Percentiles rank a stretch among this genome's conserved stretches.
phyloP scores from a whole-genome alignment of 2,113 vertebrate genomes.

The Megalops atlanticus region DNA sequence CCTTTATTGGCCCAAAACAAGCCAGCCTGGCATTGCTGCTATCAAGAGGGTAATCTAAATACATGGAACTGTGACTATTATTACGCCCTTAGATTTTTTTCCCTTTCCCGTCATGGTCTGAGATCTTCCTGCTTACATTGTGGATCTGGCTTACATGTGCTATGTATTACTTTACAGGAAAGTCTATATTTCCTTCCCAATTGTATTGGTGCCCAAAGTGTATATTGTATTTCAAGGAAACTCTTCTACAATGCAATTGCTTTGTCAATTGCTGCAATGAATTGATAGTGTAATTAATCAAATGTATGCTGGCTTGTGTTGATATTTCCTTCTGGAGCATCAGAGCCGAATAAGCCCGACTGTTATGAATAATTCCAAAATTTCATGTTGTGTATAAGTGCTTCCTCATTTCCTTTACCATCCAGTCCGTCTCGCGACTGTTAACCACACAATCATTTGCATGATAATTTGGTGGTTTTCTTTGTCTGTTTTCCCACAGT shows the following conservation, averaged over 20 bases:
- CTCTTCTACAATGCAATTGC: constrained; percentile 25
- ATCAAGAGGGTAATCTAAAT: constrained; percentile 46
- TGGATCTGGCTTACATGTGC: constrained; percentile 44
- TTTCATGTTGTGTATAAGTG: background rate
- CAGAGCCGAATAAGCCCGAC: background rate
- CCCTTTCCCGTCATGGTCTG: constrained; percentile 28
- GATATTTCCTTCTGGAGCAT: background rate
- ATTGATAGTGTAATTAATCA: constrained; percentile 22
- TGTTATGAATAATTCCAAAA: background rate
- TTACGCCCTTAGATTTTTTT: background rate
- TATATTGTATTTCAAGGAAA: constrained; percentile 31
- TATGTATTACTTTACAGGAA: constrained; percentile 46
- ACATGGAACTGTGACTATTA: constrained; percentile 31
- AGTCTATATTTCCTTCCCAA: constrained; percentile 6
- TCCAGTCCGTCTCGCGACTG: background rate
- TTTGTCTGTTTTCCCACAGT: background rate
- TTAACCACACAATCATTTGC: background rate
- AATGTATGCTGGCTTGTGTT: constrained; percentile 3
- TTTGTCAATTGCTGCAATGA: constrained; percentile 39
- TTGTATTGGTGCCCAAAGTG: constrained; percentile 35
- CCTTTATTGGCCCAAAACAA: constrained; percentile 40
- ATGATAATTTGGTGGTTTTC: background rate
- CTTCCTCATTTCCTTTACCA: background rate
- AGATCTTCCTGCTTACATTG: constrained; percentile 37
- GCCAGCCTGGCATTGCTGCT: constrained; percentile 27